Conservation (phyloP, 2,113 vertebrate genomes). For the Rhabdomys dilectus region DNA sequence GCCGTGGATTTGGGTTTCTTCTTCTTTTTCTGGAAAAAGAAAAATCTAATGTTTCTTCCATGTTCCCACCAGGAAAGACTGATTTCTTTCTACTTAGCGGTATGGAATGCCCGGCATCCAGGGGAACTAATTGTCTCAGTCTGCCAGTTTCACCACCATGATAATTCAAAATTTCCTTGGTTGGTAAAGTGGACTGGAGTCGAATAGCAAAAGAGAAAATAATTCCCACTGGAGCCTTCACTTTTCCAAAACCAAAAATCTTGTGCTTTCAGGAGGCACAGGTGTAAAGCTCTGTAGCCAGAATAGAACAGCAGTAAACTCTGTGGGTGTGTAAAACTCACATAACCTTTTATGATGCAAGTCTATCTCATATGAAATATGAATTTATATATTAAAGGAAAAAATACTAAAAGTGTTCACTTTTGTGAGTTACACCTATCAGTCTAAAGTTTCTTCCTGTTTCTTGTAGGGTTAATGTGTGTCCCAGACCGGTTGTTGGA, state of each 20-base stretch:
- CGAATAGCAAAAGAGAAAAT: constrained; percentile 8
- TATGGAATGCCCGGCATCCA: constrained; percentile 56
- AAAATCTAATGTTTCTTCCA: constrained; percentile 74
- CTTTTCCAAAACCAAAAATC: not conserved
- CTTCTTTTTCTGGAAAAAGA: constrained; percentile 68
- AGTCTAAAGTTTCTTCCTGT: not conserved
- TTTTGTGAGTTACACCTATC: not conserved
- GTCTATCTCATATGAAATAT: not conserved
- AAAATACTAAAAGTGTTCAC: not conserved
- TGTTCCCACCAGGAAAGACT: constrained; percentile 62
- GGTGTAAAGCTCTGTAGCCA: not conserved
- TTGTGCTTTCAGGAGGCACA: constrained; percentile 4
- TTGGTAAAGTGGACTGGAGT: constrained; percentile 34
- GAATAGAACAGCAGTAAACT: not conserved
- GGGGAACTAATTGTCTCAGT: constrained; percentile 63
- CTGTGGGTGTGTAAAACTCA: not conserved
- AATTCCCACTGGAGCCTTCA: constrained; percentile 14
- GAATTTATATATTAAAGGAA: not conserved
- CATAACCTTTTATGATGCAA: not conserved
- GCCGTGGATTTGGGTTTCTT: constrained; percentile 62
- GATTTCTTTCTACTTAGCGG: constrained; percentile 51
- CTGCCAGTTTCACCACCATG: constrained; percentile 55
- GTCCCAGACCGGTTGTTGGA: too few relatives aligned
- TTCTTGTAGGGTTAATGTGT: not conserved
- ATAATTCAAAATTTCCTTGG: constrained; percentile 55